Percentiles rank a stretch among this genome's conserved stretches.
phyloP scores from a whole-genome alignment of 2,797 vertebrate species.

The Notoglanidium macrostoma region DNA sequence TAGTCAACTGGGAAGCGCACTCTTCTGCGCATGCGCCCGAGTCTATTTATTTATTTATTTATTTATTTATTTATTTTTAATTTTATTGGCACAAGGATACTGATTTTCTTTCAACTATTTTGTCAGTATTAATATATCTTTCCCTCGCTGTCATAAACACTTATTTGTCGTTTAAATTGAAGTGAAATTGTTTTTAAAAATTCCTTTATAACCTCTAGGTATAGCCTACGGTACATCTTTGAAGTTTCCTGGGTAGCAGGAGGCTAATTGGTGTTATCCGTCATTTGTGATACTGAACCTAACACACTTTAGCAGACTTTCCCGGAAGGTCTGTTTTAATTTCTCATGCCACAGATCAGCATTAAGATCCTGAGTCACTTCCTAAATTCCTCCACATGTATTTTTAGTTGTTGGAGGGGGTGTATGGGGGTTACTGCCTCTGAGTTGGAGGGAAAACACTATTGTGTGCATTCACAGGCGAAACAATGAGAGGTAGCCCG shows the following conservation, averaged over 20 bases:
- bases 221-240: background rate
- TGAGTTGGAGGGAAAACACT: conserved; percentile 9
- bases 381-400: background rate
- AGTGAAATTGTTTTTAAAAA: background rate
- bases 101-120: background rate
- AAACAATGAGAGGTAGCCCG: conserved; percentile 16
- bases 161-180: background rate
- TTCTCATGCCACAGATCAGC: conserved; percentile 8
- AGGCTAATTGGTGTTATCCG: background rate
- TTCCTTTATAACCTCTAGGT: background rate
- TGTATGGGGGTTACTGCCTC: conserved; percentile 19
- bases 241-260: background rate
- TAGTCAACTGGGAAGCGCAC: background rate
- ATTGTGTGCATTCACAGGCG: conserved; percentile 49
- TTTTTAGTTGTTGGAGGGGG: conserved; percentile 18
- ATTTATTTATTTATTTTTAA: background rate
- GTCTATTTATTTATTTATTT: background rate
- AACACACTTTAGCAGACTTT: background rate
- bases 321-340: background rate
- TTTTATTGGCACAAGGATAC: background rate
- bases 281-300: background rate
- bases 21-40: conserved; percentile 13
- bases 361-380: conserved; percentile 9
- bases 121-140: background rate
- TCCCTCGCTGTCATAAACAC: background rate